Base-by-base conservation (phyloP, 2,888 invertebrate species). In the Thecophora atra region DNA sequence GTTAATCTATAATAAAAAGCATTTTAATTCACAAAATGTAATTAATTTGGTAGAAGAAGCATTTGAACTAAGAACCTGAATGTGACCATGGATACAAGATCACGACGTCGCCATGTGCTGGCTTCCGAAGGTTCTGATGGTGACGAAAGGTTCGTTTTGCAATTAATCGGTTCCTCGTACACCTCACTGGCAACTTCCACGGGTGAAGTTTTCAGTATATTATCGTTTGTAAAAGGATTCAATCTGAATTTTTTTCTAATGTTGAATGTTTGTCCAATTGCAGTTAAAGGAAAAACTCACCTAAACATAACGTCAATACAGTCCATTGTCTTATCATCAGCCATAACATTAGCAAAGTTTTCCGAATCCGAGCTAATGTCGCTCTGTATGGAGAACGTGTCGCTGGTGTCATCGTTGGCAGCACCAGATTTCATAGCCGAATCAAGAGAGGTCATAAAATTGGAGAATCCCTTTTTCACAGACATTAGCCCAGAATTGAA, bases 341-440 rank as follows among this genome's bases (percentile, higher is more conserved):
- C 91, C 77, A 92, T 88, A 0, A 94, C 90, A 62, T 93, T 89
- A n/a, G 94, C 91, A 83, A 92, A 95, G 78, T 94, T 92, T 80
- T 95, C 95, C 76, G 95, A 95, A 87, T 97, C 97, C 0, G 94
- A 95, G 78, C 94, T 95, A 47, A 92, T 91, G 75, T 96, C 96
- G 77, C 95, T 95, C 78, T 91, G 89, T 78, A 93, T 89, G 0
- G 93, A 93, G 76, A 92, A 87, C 0, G 91, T 91, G 81, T 94
- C 93, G 80, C 93, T 93, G 68, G 91, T 90, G 73, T 93, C 93
- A 81, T 94, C 94, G 66, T 80, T 84, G 51, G 83, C 81, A 0
- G 92, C 89, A 60, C 89, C 90, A 3, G 90, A 88, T 76, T 93
- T 93, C 72, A 92, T 86, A n/a, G 93, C 95, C 76, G 91, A 92